A percentile compares a stretch with the other conserved stretches of the same genome.
Evolutionary conservation across 2,888 invertebrate species (phyloP).

Genomic region (Ernsta delagoae): DNA sequence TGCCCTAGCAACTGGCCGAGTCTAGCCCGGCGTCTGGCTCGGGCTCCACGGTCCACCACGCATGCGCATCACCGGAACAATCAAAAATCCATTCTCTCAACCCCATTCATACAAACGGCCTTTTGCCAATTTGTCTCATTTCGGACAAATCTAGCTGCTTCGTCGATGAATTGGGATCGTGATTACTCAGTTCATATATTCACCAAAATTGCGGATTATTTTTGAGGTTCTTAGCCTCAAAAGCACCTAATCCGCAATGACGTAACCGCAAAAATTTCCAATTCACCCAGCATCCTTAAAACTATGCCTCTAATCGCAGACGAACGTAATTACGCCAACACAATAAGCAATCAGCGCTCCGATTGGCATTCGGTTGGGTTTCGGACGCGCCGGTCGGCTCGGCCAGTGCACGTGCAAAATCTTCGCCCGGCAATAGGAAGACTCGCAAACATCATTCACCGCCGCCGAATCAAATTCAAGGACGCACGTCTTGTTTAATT

Average conservation of each 20-base stretch:
- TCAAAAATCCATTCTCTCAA: conserved; percentile 28
- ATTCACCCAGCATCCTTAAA: conserved; percentile 21
- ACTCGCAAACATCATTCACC: conserved; percentile 41
- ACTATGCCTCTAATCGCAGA: conserved; percentile 17
- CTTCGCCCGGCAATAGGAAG: conserved; percentile 34
- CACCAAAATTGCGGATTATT: neutral
- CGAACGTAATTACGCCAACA: conserved; percentile 14
- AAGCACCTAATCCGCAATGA: conserved; percentile 14
- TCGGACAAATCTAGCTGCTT: conserved; percentile 3
- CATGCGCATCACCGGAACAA: conserved; percentile 37
- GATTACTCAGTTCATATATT: neutral
- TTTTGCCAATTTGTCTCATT: neutral
- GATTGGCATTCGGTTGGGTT: conserved; percentile 16
- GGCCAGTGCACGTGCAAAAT: conserved; percentile 37
- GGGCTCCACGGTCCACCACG: conserved; percentile 32
- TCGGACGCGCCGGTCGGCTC: conserved; percentile 2
- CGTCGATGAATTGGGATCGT: neutral
- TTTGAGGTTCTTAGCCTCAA: no score
- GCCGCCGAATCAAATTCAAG: conserved; percentile 53
- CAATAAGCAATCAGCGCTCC: conserved; percentile 24
- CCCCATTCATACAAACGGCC: conserved; percentile 28
- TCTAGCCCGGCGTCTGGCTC: conserved; percentile 36
- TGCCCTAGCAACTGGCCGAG: no score
- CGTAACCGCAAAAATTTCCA: conserved; percentile 14
- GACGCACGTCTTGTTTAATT: conserved; percentile 55